Evolutionary conservation across 2,113 vertebrate genomes (phyloP).

Genomic region (Theristicus caerulescens): DNA sequence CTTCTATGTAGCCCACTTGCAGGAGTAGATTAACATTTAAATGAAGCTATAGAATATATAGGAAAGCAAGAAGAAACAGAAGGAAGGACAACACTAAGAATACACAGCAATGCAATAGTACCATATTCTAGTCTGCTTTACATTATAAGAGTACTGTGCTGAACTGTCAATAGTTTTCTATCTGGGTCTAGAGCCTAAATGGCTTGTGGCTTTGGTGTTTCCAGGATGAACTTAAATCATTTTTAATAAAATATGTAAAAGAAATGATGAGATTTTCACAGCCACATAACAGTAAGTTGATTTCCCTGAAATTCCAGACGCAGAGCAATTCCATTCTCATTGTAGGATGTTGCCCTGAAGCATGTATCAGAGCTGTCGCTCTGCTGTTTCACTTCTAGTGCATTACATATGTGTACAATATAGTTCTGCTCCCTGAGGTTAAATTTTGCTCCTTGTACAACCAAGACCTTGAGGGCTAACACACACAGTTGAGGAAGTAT

Average conservation of each 20-base stretch:
- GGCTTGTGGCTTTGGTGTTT: neutral
- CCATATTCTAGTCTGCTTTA: neutral
- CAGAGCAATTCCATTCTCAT: conserved; percentile 50
- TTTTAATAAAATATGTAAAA: conserved; percentile 60
- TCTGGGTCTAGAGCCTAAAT: neutral
- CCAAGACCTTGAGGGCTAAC: conserved; percentile 14
- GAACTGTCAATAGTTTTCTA: neutral
- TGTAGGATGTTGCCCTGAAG: conserved; percentile 53
- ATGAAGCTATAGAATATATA: neutral
- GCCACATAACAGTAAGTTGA: conserved; percentile 32
- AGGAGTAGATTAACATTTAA: neutral
- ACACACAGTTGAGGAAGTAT: conserved; percentile 21
- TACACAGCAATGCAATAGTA: neutral
- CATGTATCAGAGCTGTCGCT: conserved; percentile 53
- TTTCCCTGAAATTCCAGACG: conserved; percentile 65
- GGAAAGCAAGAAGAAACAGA: neutral
- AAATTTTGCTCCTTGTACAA: conserved; percentile 45
- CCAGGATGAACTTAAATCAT: conserved; percentile 9
- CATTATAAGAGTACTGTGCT: neutral
- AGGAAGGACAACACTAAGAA: neutral
- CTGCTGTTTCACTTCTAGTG: conserved; percentile 27
- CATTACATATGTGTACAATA: conserved; percentile 57
- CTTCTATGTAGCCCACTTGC: neutral
- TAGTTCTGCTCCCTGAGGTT: conserved; percentile 16
- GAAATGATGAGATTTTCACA: conserved; percentile 60